Evolutionary conservation across 2,888 invertebrate genomes (phyloP).

Genomic region (Heliconius erato): DNA sequence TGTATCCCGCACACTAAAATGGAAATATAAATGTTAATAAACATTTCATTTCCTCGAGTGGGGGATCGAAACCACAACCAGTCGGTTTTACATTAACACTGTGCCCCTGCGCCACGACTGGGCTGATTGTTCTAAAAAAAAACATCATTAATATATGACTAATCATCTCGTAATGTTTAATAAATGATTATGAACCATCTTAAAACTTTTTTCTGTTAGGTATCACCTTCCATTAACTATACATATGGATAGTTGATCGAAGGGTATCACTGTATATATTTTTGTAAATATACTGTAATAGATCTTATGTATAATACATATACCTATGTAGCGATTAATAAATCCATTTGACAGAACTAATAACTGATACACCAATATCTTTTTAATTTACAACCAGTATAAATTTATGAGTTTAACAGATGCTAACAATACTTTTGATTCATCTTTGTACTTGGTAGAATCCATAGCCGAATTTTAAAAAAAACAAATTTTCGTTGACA

Average conservation of each 20-base stretch:
- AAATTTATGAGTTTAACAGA: not conserved
- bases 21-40: too few species aligned
- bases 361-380: too few species aligned
- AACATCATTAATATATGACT: too few species aligned
- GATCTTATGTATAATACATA: not conserved
- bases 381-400: too few species aligned
- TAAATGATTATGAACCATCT: conserved; percentile 9
- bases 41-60: too few species aligned
- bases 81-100: too few species aligned
- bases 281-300: not conserved
- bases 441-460: not conserved
- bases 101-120: too few species aligned
- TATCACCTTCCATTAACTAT: not conserved
- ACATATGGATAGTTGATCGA: too few species aligned
- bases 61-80: too few species aligned
- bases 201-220: not conserved
- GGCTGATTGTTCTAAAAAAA: too few species aligned
- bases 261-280: not conserved
- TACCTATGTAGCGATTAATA: not conserved
- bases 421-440: not conserved
- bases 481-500: not conserved
- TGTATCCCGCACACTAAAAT: too few species aligned
- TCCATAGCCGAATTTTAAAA: not conserved
- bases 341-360: conserved; percentile 7
- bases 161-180: not conserved